A percentile compares a stretch with the other conserved stretches of the same genome.
Conservation (phyloP, 2,113 vertebrate species). For the Lichenostomus cassidix region DNA sequence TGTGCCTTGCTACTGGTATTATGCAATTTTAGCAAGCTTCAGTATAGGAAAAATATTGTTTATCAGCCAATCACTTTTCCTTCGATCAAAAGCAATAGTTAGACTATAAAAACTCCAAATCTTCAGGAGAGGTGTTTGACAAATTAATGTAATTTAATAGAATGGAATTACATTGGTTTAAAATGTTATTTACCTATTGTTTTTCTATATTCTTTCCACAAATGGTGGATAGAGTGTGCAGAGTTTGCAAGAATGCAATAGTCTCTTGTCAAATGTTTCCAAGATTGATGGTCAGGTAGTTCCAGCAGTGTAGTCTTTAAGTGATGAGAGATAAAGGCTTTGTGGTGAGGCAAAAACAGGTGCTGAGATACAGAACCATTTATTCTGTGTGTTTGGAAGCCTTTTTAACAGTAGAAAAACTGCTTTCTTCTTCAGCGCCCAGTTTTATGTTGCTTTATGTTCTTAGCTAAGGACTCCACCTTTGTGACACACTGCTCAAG, state of each 20-base stretch:
- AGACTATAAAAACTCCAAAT: neutral
- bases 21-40: neutral
- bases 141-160: neutral
- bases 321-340: neutral
- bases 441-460: neutral
- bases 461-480: neutral
- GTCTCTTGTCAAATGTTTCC: neutral
- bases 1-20: neutral
- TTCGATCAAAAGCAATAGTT: neutral
- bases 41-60: neutral
- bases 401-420: neutral
- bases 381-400: neutral
- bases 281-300: neutral
- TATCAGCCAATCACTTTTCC: neutral
- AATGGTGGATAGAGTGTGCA: neutral
- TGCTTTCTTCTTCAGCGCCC: constrained; percentile 3
- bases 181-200: neutral
- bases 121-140: neutral
- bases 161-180: neutral
- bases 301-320: neutral
- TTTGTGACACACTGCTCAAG: neutral
- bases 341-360: constrained; percentile 1
- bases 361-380: neutral
- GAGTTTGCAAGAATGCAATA: neutral
- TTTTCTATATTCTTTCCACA: neutral